Evolutionary conservation across 2,113 vertebrate genomes (phyloP).

Genomic region (Thunnus maccoyii): DNA sequence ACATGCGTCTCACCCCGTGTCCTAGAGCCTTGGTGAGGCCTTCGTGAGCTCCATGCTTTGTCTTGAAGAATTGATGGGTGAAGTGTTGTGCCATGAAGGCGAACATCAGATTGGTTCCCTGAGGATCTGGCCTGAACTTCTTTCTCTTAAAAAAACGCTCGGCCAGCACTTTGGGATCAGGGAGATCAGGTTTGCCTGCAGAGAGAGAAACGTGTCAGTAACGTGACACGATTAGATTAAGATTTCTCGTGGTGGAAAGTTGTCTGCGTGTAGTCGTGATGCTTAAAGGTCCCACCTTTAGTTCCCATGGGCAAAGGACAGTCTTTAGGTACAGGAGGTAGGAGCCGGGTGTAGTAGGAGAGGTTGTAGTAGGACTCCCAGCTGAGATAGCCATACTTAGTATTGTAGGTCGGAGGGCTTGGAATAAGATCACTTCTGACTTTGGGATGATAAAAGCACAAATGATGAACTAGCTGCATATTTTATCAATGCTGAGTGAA

Average conservation of each 20-base stretch:
- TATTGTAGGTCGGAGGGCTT: slow-evolving; percentile 95
- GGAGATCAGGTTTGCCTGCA: slow-evolving; percentile 89
- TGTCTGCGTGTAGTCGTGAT: background rate
- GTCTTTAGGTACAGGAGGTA: slow-evolving; percentile 90
- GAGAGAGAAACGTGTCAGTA: slow-evolving; percentile 7
- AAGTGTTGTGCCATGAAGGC: slow-evolving; percentile 98
- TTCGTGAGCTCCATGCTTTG: slow-evolving; percentile 84
- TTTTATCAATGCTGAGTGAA: no score
- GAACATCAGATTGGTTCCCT: slow-evolving; percentile 94
- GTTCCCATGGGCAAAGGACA: slow-evolving; percentile 93
- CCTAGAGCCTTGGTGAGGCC: slow-evolving; percentile 93
- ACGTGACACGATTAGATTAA: background rate
- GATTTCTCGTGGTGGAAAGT: background rate
- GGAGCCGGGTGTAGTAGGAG: slow-evolving; percentile 92
- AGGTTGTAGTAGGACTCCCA: slow-evolving; percentile 94
- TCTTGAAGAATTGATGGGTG: slow-evolving; percentile 98
- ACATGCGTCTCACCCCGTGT: slow-evolving; percentile 89
- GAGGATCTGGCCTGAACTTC: slow-evolving; percentile 90
- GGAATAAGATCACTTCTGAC: slow-evolving; percentile 91
- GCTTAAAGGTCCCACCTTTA: slow-evolving; percentile 85
- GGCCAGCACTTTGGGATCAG: slow-evolving; percentile 85
- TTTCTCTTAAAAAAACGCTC: slow-evolving; percentile 87
- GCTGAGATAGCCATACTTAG: slow-evolving; percentile 90
- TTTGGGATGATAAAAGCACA: slow-evolving; percentile 60
- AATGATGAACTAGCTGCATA: no score